These are phyloP conservation scores for Aphyosemion australe DNA, from an alignment of 2,113 vertebrate species.

Conservation along the genomic window DNA sequence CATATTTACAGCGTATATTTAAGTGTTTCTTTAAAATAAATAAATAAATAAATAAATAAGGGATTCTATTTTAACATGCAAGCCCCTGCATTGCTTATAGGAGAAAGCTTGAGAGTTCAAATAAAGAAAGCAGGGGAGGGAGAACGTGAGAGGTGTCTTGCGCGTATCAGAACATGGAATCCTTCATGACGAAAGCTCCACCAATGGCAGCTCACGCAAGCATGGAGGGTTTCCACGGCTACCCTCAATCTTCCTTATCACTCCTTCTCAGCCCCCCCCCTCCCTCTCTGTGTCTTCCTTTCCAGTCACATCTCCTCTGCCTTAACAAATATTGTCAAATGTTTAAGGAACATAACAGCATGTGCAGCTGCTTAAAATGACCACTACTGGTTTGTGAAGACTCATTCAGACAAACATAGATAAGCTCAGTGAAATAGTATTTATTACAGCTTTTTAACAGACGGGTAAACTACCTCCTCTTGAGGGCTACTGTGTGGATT, in stretches of 20 bases:
- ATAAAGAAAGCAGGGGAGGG: constrained; percentile 10
- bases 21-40: constrained; percentile 58
- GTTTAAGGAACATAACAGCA: constrained; percentile 62
- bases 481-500: too few species aligned
- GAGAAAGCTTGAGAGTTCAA: constrained; percentile 46
- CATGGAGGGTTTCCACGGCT: constrained; percentile 74
- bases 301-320: constrained; percentile 34
- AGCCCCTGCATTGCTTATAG: constrained; percentile 48
- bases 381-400: constrained; percentile 52
- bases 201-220: constrained; percentile 68
- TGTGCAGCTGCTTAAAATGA: constrained; percentile 34
- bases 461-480: background rate
- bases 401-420: constrained; percentile 19
- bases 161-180: constrained; percentile 60
- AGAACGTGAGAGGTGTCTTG: constrained; percentile 60
- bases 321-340: constrained; percentile 70
- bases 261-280: constrained; percentile 4
- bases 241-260: constrained; percentile 58
- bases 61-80: constrained; percentile 64
- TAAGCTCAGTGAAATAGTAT: background rate
- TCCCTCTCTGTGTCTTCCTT: constrained; percentile 5
- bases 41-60: background rate
- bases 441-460: constrained; percentile 1
- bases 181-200: constrained; percentile 37
- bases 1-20: constrained; percentile 25